phyloP scores from a whole-genome alignment of 2,797 vertebrate species.

The Gorsachius magnificus region DNA sequence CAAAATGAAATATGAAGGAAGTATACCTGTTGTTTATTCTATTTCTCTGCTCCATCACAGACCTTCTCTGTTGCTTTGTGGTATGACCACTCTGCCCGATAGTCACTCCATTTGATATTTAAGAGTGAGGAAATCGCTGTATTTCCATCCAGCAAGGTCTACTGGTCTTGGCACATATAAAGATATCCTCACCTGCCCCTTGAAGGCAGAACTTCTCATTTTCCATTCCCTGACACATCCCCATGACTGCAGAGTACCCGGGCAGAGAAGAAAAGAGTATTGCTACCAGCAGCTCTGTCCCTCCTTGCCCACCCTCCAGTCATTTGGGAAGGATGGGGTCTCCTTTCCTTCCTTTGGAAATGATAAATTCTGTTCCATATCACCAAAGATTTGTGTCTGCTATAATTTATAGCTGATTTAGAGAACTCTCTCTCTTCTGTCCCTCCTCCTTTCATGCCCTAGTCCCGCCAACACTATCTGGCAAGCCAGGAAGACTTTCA shows the following conservation, averaged over 20 bases:
- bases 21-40: neutral
- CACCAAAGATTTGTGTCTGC: neutral
- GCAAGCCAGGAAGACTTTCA: neutral
- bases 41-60: neutral
- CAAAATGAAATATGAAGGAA: neutral
- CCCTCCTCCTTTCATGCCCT: neutral
- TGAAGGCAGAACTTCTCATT: neutral
- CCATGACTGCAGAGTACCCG: neutral
- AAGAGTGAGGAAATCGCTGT: neutral
- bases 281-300: too few relatives aligned
- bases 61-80: neutral
- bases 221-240: neutral
- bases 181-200: neutral
- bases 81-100: neutral
- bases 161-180: neutral
- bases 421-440: neutral
- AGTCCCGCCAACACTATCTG: neutral
- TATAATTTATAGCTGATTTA: neutral
- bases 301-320: neutral
- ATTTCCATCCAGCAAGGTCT: neutral
- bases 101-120: neutral
- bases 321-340: neutral
- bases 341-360: neutral
- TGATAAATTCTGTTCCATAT: neutral
- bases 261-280: neutral